These are phyloP conservation scores for Galleria mellonella DNA, from an alignment of 1,140 invertebrate species.

Conservation along the genomic window DNA sequence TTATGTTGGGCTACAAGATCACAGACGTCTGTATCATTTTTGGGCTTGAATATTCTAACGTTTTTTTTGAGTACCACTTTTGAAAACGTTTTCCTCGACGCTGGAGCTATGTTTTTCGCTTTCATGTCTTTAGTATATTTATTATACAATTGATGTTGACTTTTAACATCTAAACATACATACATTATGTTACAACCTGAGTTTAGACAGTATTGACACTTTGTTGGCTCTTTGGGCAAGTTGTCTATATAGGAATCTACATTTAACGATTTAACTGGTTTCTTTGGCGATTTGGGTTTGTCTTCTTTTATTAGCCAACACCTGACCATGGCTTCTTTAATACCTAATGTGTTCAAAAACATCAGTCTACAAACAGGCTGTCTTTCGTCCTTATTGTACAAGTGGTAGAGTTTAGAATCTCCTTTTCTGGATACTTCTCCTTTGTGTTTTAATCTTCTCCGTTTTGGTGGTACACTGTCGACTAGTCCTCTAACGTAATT, in stretches of 20 bases:
- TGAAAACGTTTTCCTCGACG: constrained; percentile 38
- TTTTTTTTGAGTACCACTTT: constrained; percentile 28
- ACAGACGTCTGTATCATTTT: constrained; percentile 33
- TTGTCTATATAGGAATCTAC: constrained; percentile 32
- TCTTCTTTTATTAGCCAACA: constrained; percentile 24
- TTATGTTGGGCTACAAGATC: constrained; percentile 38
- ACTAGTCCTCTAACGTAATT: constrained; percentile 31
- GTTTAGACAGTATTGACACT: constrained; percentile 29
- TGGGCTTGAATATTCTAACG: constrained; percentile 39
- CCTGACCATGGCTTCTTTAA: constrained; percentile 44
- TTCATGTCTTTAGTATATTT: constrained; percentile 30
- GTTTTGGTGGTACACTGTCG: constrained; percentile 23
- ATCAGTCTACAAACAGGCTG: constrained; percentile 29
- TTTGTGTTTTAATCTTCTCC: constrained; percentile 21
- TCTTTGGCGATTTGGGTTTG: constrained; percentile 16
- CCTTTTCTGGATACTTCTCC: constrained; percentile 23
- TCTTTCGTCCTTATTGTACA: constrained; percentile 21
- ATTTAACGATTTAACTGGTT: constrained; percentile 25
- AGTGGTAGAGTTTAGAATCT: constrained; percentile 30
- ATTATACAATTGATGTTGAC: constrained; percentile 32
- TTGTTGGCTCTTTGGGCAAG: constrained; percentile 22
- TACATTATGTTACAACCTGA: constrained; percentile 13
- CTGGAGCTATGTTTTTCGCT: constrained; percentile 13
- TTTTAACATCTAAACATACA: constrained; percentile 27
- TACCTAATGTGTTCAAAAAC: constrained; percentile 42